Conservation (phyloP, 2,113 vertebrate species). For the Platichthys flesus region DNA sequence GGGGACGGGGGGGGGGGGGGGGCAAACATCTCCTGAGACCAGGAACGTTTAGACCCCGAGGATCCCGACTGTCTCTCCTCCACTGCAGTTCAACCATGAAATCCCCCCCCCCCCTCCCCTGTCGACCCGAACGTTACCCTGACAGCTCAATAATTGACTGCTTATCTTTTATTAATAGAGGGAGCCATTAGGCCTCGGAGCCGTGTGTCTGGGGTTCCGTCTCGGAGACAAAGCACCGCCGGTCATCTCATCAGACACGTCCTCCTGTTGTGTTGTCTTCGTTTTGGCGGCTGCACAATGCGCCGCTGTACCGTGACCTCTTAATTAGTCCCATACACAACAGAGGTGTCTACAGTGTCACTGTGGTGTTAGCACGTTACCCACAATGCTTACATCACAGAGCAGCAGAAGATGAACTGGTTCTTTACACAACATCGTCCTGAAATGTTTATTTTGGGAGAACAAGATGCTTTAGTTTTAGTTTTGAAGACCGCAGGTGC, state of each 20-base stretch:
- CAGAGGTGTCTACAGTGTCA: slow-evolving; percentile 35
- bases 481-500: neutral
- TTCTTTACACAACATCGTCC: neutral
- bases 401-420: neutral
- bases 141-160: slow-evolving; percentile 75
- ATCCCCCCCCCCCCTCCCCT: neutral
- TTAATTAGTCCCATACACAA: slow-evolving; percentile 37
- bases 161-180: slow-evolving; percentile 78
- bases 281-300: slow-evolving; percentile 36
- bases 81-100: slow-evolving; percentile 15
- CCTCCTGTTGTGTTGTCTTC: slow-evolving; percentile 38
- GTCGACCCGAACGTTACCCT: slow-evolving; percentile 23
- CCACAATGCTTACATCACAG: neutral
- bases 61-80: neutral
- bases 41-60: slow-evolving; percentile 1
- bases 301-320: slow-evolving; percentile 21
- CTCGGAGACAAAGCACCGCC: slow-evolving; percentile 50
- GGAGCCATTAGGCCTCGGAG: slow-evolving; percentile 56
- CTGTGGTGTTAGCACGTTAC: slow-evolving; percentile 9
- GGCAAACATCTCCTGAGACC: slow-evolving; percentile 5
- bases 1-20: no score
- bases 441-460: neutral
- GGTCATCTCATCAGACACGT: slow-evolving; percentile 15
- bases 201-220: slow-evolving; percentile 22
- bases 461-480: neutral